Evolutionary conservation across 2,113 vertebrate genomes (phyloP).

Genomic region (Gavia stellata): DNA sequence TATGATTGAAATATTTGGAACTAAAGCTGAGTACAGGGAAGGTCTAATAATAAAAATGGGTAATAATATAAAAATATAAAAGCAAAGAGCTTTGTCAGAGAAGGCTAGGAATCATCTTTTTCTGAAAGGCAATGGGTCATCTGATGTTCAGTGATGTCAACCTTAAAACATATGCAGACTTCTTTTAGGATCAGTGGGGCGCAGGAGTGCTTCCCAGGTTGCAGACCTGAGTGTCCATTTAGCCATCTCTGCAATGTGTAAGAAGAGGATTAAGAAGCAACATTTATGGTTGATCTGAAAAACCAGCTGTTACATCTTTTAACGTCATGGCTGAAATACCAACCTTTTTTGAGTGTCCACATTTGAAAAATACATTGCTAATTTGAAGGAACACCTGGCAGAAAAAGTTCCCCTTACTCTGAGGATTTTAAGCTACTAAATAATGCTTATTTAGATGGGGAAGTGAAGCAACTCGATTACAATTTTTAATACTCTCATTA

Average conservation of each 20-base stretch:
- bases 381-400: background rate
- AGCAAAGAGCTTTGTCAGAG: background rate
- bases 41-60: background rate
- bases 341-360: background rate
- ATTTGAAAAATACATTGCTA: background rate
- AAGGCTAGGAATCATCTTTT: background rate
- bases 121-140: background rate
- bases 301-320: background rate
- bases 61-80: too few species aligned
- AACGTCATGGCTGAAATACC: background rate
- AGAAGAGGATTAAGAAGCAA: background rate
- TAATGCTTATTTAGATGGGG: background rate
- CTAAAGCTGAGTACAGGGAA: background rate
- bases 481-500: background rate
- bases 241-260: background rate
- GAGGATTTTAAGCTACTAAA: background rate
- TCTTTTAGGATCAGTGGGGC: background rate
- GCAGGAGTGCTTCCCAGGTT: background rate
- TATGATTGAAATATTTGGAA: background rate
- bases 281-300: background rate
- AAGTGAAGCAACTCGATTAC: background rate
- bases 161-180: background rate
- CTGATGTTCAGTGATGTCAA: background rate
- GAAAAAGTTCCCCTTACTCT: background rate
- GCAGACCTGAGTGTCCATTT: background rate